These are phyloP conservation scores for Apostichopus californicus DNA, from an alignment of 35 echinoderm and acorn worm species.

Conservation along the genomic window DNA sequence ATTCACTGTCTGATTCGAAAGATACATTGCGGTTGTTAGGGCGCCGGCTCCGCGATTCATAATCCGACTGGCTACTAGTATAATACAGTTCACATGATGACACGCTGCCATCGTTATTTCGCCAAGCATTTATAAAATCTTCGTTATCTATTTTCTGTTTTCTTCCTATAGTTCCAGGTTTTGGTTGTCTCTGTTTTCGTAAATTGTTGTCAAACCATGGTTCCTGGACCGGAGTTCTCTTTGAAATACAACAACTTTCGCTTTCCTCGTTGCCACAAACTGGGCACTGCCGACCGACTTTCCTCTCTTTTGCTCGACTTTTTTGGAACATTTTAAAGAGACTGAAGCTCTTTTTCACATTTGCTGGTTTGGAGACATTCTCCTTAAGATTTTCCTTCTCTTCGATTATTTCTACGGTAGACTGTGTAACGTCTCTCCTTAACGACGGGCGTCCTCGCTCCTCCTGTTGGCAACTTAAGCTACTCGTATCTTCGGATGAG, in stretches of 20 bases:
- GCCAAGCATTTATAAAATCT: constrained; percentile 47
- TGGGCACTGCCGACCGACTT: constrained; percentile 21
- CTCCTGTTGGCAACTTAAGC: constrained; percentile 36
- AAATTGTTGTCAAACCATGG: not conserved
- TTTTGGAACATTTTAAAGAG: constrained; percentile 56
- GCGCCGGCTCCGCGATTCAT: not conserved
- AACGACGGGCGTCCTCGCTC: not conserved
- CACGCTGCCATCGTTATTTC: constrained; percentile 35
- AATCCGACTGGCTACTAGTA: not conserved
- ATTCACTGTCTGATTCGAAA: constrained; percentile 53
- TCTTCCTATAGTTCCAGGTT: not conserved
- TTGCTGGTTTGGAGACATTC: not conserved
- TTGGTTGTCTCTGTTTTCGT: constrained; percentile 23
- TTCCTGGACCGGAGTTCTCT: not conserved
- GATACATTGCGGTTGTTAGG: not conserved
- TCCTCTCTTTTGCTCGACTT: constrained; percentile 1
- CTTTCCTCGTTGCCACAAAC: constrained; percentile 55
- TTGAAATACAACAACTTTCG: constrained; percentile 49
- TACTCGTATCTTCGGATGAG: constrained; percentile 43
- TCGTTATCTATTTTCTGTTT: constrained; percentile 40
- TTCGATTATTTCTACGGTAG: not conserved
- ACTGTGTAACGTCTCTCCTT: constrained; percentile 30
- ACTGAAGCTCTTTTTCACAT: constrained; percentile 28
- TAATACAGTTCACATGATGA: constrained; percentile 7
- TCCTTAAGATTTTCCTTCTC: not conserved